Base-by-base conservation (phyloP, 1,140 invertebrate genomes). In the Bombus picipes region DNA sequence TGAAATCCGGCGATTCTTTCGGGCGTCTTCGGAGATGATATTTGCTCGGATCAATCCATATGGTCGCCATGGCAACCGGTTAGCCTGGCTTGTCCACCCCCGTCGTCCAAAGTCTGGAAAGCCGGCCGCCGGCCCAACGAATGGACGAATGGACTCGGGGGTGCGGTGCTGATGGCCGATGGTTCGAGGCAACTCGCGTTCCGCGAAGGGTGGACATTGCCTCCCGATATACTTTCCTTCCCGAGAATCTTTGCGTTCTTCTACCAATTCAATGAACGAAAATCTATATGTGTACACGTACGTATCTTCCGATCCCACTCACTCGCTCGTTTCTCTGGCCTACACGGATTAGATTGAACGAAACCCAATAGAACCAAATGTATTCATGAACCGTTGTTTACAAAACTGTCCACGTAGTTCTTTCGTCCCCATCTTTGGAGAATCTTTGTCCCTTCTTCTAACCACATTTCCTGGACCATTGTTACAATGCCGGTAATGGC, bases 41-140 rank as follows among this genome's bases (percentile, higher is more conserved):
- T 95, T 95, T 95, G 92, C 93, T 94, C 93, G 94, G 93, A 95
- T 95, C 94, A 95, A 95, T 95, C 94, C 94, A 95, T 95, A 95
- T 93, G 93, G 94, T 95, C 87, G 91, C 93, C 93, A 95, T 95
- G 91, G 94, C 89, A 93, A 94, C 94, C 93, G 93, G 94, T 93
- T 93, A 94, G 93, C 94, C 92, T 89, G 87, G 86, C 90, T 91
- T 93, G 93, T 92, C 92, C 93, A 93, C 93, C 93, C 92, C 92
- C 89, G 81, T 89, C 86, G 80, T 81, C 88, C 90, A 85, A 92
- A 92, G 91, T 90, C 89, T 91, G 89, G 87, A 85, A 91, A 90
- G 87, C 86, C 81, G 87, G 87, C 86, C 81, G 87, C 79, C 87
- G 85, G 81, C 88, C 90, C 84, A 88, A 90, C 90, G 87, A 90